Evolutionary conservation across 2,113 vertebrate genomes (phyloP).

Genomic region (Pluvianellus socialis): DNA sequence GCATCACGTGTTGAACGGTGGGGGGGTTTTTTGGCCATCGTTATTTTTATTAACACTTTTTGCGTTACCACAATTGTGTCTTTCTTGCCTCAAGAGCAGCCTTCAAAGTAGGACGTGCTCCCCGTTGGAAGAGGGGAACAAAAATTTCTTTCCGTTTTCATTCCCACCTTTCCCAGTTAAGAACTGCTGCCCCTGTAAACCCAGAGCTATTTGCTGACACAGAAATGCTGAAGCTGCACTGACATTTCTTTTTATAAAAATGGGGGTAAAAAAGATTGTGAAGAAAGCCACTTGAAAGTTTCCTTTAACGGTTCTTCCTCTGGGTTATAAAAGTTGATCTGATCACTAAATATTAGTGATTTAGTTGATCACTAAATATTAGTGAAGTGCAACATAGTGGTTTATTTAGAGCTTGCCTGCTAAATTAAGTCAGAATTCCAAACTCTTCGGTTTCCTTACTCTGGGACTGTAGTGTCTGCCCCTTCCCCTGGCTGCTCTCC

Average conservation of each 20-base stretch:
- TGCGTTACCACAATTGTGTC: neutral
- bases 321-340: neutral
- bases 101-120: neutral
- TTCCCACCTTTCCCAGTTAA: neutral
- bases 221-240: neutral
- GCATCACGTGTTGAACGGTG: neutral
- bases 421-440: neutral
- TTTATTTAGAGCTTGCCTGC: neutral
- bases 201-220: neutral
- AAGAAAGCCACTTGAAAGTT: neutral
- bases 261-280: neutral
- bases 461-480: neutral
- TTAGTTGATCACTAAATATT: neutral
- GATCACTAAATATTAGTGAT: neutral
- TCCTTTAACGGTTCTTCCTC: neutral
- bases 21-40: accelerated
- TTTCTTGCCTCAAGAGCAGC: neutral
- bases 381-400: neutral
- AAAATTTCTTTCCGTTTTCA: neutral
- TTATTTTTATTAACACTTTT: neutral
- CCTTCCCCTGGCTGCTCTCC: neutral
- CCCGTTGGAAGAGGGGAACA: neutral
- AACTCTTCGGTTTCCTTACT: neutral
- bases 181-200: neutral
- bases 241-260: neutral